Evolutionary conservation across 2,113 vertebrate genomes (phyloP).

Genomic region (Psilopsiagon aurifrons): DNA sequence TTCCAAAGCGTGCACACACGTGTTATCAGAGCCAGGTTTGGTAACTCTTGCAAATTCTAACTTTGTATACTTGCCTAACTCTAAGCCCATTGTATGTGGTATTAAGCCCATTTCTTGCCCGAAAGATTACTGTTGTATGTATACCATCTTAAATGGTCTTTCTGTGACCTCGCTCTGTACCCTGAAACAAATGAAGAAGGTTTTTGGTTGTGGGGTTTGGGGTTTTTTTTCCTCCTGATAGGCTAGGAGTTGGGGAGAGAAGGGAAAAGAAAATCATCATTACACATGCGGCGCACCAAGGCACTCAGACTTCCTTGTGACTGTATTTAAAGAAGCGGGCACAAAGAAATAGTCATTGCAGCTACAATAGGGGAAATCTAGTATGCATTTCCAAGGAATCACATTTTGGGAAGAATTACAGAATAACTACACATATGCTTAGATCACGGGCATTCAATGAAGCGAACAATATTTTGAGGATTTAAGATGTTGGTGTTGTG

Average conservation of each 20-base stretch:
- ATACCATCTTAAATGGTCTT: conserved; percentile 77
- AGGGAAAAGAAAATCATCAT: conserved; percentile 71
- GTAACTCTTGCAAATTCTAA: conserved; percentile 65
- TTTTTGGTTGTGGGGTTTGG: background rate
- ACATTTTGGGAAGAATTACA: conserved; percentile 90
- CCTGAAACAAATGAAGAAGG: conserved; percentile 72
- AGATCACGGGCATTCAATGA: conserved; percentile 89
- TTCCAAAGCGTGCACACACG: conserved; percentile 9
- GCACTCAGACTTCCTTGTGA: conserved; percentile 81
- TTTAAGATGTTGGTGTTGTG: conserved; percentile 91
- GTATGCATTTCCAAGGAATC: conserved; percentile 87
- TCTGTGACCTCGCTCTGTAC: conserved; percentile 72
- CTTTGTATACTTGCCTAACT: conserved; percentile 68
- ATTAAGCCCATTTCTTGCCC: conserved; percentile 47
- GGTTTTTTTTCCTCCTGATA: background rate
- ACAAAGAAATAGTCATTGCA: conserved; percentile 90
- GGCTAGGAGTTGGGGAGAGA: background rate
- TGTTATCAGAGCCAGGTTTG: conserved; percentile 50
- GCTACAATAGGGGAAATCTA: conserved; percentile 81
- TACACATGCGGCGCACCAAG: conserved; percentile 76
- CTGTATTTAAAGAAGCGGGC: conserved; percentile 78
- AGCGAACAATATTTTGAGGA: conserved; percentile 92
- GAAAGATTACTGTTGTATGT: conserved; percentile 71
- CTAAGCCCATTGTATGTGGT: conserved; percentile 62
- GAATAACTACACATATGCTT: conserved; percentile 96